Evolutionary conservation across 2,888 invertebrate species (phyloP).

Genomic region (Tiphia femorata): DNA sequence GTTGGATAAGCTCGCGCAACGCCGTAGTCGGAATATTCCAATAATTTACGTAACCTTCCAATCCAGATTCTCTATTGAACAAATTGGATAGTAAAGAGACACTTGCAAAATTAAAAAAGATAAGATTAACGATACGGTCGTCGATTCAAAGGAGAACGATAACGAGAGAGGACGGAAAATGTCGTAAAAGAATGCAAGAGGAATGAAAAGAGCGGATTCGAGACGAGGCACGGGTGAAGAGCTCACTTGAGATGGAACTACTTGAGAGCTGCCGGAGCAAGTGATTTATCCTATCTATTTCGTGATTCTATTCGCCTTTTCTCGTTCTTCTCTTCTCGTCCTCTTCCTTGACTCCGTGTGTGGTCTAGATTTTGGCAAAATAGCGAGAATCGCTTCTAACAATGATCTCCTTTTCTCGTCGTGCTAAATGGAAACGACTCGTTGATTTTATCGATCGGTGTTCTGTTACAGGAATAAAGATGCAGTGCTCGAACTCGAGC

Average conservation of each 20-base stretch:
- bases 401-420: background rate
- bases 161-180: constrained; percentile 14
- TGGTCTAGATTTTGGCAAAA: constrained; percentile 26
- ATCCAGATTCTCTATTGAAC: too few species aligned
- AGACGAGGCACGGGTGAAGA: constrained; percentile 58
- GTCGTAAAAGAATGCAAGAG: too few species aligned
- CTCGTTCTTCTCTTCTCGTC: constrained; percentile 8
- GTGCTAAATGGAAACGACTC: background rate
- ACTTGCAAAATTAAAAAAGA: too few species aligned
- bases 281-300: constrained; percentile 51
- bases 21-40: too few species aligned
- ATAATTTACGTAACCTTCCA: too few species aligned
- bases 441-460: background rate
- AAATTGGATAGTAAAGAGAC: too few species aligned
- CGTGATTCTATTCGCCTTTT: constrained; percentile 16
- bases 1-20: too few species aligned
- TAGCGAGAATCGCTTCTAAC: background rate
- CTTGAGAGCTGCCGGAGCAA: constrained; percentile 49
- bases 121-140: too few species aligned
- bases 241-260: constrained; percentile 48
- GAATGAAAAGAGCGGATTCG: constrained; percentile 28
- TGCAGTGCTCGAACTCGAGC: constrained; percentile 59
- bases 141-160: background rate
- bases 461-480: constrained; percentile 56
- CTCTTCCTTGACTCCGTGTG: constrained; percentile 26